Evolutionary conservation across 2,113 vertebrate species (phyloP), one percentile per base, ranked within the genome.

Genomic region (Larimichthys crocea): DNA sequence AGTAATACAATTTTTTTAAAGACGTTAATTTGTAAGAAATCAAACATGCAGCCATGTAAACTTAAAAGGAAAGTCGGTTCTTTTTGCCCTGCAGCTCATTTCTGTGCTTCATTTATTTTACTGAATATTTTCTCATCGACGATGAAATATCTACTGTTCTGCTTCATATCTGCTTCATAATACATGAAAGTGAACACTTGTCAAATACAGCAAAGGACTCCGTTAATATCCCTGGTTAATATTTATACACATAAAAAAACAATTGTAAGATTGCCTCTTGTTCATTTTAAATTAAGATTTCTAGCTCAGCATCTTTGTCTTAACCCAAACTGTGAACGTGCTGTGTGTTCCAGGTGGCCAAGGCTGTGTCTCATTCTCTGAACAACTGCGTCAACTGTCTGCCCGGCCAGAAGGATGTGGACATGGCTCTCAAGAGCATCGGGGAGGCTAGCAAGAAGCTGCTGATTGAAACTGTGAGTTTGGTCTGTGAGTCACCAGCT

Each of bases 351-450:
- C 81, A 99, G 98, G 98, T 99, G 88, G 98, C 98, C 55, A 99
- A 99, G 92, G 97, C 98, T 0, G 98, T 99, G 29, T 99, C 98
- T 15, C 98, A 99, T 80, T 99, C 98, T 2, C 89, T 99, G 86
- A 99, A 99, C 87, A 99, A 97, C 95, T 99, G 98, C 0, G 98
- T 99, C 80, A 99, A 99, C 91, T 99, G 98, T 91, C 95, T 99
- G 62, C 98, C 98, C 14, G 98, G 98, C 17, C 98, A 99, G 92
- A 99, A 99, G 92, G 98, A 99, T 79, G 98, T 99, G 64, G 98
- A 99, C 62, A 96, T 99, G 94, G 98, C 98, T 63, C 94, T 99
- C 66, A 99, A 98, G 91, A 99, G 97, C 89, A 99, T 99, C 0
- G 98, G 98, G 0, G 98, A 99, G 83, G 97, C 98, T 81, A 99